Conservation (phyloP, 2,888 invertebrate species). For the Protodeltote pygarga region DNA sequence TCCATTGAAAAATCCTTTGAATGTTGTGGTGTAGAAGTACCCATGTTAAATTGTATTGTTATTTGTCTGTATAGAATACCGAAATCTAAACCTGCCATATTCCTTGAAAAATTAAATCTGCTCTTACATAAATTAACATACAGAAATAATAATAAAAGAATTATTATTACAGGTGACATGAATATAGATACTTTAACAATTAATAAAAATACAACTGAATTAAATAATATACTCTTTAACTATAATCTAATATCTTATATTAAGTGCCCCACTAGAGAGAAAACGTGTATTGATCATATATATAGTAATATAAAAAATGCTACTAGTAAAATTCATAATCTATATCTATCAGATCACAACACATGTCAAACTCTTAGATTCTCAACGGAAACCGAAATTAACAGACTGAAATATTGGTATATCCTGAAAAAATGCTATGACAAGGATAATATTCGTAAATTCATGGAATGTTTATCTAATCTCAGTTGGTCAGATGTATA, state of each 20-base stretch:
- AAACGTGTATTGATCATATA: slow-evolving; percentile 7
- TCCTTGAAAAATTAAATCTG: not conserved
- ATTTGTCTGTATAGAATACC: not conserved
- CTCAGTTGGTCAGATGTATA: not conserved
- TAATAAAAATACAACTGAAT: not conserved
- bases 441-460: slow-evolving; percentile 1
- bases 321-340: not conserved
- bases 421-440: not conserved
- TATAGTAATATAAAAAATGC: slow-evolving; percentile 1
- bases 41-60: not conserved
- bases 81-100: not conserved
- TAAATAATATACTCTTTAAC: not conserved
- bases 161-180: not conserved
- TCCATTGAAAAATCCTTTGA: not conserved
- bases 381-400: not conserved
- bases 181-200: not conserved
- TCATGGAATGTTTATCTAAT: not conserved
- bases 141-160: not conserved
- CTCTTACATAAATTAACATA: not conserved
- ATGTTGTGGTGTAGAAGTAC: not conserved
- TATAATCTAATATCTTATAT: not conserved
- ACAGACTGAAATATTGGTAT: not conserved
- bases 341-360: slow-evolving; percentile 8
- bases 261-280: not conserved
- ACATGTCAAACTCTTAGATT: slow-evolving; percentile 2